Evolutionary conservation across 2,888 invertebrate genomes (phyloP), one percentile per base, ranked within the genome.

Genomic region (Melanophora roralis): DNA sequence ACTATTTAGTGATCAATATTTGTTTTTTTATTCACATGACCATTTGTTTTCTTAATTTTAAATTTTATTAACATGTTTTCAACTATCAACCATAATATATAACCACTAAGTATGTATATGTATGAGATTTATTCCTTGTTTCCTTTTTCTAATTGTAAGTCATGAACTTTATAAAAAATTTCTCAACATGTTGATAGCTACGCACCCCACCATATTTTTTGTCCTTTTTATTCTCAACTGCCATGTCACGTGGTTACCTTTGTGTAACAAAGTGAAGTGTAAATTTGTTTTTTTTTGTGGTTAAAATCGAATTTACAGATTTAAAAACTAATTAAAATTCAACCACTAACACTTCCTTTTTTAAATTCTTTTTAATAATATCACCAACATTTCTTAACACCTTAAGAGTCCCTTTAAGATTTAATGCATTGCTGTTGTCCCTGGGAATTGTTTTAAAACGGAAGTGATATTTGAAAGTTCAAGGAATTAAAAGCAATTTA

Each of bases 241-340:
- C n/a, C n/a, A n/a, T n/a, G 51, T 16, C 43, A 51, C 53, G 60
- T 53, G 21, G 34, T 8, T 62, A 34, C 21, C 23, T 16, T 1
- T 51, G 38, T 49, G 69, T 38, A 59, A 59, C 69, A 27, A 27
- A 6, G 9, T 32, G 32, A 14, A 21, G 62, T 62, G 43, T 72
- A 64, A 72, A 72, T 43, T 57, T 9, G 40, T 49, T 40, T 55
- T 59, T 62, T 23, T 23, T 27, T 16, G 23, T 49, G 57, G 8
- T 57, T 74, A 6, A 65, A 74, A 59, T 51, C 23, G 49, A 36
- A 51, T 59, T 36, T 3, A 32, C 11, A 47, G 47, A 34, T 43
- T 40, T 76, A 11, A 1, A 62, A 72, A 49, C 75, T 71, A 72
- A 80, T 80, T 80, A 76, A 80, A 76, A 80, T 80, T 55, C 80